Conservation (phyloP, 2,113 vertebrate species). For the Telmatochromis sp. region DNA sequence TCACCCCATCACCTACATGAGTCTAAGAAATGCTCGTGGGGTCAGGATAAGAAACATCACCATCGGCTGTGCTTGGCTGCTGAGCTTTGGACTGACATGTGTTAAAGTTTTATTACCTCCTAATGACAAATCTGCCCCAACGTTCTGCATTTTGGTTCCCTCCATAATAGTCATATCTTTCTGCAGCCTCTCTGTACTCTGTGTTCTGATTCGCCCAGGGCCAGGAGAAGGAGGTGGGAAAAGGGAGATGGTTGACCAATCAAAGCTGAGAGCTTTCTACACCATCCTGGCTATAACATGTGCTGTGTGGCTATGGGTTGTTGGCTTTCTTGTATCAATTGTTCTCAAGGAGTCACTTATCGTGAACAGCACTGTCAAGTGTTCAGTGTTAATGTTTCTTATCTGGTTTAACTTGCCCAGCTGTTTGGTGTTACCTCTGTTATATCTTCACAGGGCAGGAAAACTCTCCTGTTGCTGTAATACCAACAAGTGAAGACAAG, state of each 20-base stretch:
- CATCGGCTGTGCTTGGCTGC: too few relatives aligned
- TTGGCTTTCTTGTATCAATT: not conserved
- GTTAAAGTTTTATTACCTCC: not conserved
- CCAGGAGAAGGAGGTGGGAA: not conserved
- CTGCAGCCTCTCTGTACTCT: not conserved
- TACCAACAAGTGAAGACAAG: not conserved
- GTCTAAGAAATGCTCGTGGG: too few relatives aligned
- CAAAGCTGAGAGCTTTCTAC: not conserved
- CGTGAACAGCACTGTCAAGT: not conserved
- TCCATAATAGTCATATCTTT: not conserved
- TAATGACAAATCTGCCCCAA: accelerated
- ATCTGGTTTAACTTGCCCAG: not conserved
- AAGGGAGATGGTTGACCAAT: not conserved
- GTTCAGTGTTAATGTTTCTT: not conserved
- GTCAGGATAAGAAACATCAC: accelerated
- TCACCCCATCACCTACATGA: too few relatives aligned
- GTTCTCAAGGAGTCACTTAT: not conserved
- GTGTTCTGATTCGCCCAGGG: not conserved
- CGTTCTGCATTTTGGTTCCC: not conserved
- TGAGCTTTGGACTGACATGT: too few relatives aligned
- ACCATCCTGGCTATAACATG: accelerated
- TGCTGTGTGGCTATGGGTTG: not conserved
- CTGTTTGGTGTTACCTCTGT: not conserved
- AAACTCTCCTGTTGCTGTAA: not conserved
- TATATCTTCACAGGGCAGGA: not conserved